A percentile compares a stretch with the other conserved stretches of the same genome.
Evolutionary conservation across 2,888 invertebrate species (phyloP).

Genomic region (Meandrusa payeni): DNA sequence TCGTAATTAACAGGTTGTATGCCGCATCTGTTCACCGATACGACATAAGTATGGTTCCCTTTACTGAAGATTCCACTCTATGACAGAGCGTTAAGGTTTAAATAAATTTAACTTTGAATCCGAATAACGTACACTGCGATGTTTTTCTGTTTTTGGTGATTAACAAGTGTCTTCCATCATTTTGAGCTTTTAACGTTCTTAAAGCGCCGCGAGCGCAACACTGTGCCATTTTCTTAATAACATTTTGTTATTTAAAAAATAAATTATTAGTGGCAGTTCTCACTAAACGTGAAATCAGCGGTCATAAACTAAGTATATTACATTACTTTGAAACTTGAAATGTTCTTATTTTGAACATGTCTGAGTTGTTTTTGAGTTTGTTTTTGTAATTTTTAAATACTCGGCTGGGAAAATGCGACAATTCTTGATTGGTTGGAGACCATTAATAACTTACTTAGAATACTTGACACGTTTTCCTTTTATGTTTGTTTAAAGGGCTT

Average conservation of each 20-base stretch:
- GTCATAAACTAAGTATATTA: conserved; percentile 16
- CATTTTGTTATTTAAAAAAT: conserved; percentile 29
- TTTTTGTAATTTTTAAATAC: too few species aligned
- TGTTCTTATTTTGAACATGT: background rate
- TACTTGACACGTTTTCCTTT: too few species aligned
- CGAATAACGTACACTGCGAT: conserved; percentile 11
- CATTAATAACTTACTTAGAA: too few species aligned
- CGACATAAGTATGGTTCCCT: too few species aligned
- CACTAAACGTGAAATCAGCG: conserved; percentile 21
- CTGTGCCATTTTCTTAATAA: conserved; percentile 28
- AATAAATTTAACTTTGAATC: conserved; percentile 19
- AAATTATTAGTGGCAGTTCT: conserved; percentile 27
- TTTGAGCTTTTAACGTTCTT: conserved; percentile 40
- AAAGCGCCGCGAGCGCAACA: conserved; percentile 36
- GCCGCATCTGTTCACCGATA: conserved; percentile 52
- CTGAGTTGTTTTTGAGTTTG: too few species aligned
- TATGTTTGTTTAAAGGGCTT: too few species aligned
- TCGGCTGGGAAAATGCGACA: too few species aligned
- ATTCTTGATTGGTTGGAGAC: too few species aligned
- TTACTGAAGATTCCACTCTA: too few species aligned
- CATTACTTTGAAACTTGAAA: conserved; percentile 3
- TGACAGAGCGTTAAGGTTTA: conserved; percentile 26
- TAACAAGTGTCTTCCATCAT: conserved; percentile 49
- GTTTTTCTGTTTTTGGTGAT: conserved; percentile 49
- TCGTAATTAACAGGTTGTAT: conserved; percentile 63